Conservation (phyloP, 2,113 vertebrate species). For the Trochalopteron elliotii region DNA sequence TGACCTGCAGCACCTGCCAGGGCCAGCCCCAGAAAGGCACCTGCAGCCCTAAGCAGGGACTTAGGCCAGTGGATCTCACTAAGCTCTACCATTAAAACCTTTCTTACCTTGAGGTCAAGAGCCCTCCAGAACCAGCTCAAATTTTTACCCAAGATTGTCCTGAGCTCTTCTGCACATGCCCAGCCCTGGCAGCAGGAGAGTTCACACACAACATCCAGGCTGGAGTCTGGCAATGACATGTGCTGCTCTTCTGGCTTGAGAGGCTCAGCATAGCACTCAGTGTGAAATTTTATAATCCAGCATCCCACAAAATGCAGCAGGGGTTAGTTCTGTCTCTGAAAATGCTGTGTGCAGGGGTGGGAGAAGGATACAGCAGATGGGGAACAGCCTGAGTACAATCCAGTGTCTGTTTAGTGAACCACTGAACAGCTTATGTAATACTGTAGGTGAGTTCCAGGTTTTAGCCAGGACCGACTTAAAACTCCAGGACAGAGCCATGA, state of each 20-base stretch:
- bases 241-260: not conserved
- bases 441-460: not conserved
- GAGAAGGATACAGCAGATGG: not conserved
- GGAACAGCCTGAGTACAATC: not conserved
- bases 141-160: not conserved
- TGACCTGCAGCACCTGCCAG: not conserved
- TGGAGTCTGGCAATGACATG: accelerated
- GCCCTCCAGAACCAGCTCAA: not conserved
- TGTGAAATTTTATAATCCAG: not conserved
- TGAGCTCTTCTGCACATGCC: accelerated
- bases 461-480: not conserved
- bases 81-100: not conserved
- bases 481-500: not conserved
- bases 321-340: not conserved
- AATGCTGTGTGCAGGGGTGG: not conserved
- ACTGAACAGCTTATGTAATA: not conserved
- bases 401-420: not conserved
- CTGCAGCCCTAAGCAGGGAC: not conserved
- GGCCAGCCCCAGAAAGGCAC: not conserved
- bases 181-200: not conserved
- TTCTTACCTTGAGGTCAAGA: not conserved
- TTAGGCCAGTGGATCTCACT: not conserved
- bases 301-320: not conserved
- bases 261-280: accelerated
- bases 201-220: accelerated